A percentile compares a stretch with the other conserved stretches of the same genome.
These are phyloP conservation scores for Cathartes aura DNA, from an alignment of 2,113 vertebrate species.

Conservation along the genomic window DNA sequence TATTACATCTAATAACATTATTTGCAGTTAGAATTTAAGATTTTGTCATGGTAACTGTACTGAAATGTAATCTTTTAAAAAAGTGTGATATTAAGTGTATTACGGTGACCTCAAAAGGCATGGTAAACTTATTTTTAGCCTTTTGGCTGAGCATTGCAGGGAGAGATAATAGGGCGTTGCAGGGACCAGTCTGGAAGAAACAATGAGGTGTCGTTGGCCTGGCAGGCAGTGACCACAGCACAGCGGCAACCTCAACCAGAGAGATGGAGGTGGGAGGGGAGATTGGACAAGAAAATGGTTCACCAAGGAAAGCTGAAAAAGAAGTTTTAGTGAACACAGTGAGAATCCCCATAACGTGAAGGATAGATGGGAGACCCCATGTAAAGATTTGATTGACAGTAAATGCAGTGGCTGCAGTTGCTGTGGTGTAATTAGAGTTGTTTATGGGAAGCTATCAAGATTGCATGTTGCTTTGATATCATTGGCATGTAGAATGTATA, in stretches of 20 bases:
- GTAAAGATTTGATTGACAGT: not conserved
- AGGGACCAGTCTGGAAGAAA: not conserved
- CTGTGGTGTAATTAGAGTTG: not conserved
- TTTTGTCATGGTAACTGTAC: not conserved
- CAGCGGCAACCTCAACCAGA: not conserved
- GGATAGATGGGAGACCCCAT: not conserved
- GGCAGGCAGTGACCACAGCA: not conserved
- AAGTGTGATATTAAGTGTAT: accelerated
- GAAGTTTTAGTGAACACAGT: not conserved
- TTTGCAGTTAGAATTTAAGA: not conserved
- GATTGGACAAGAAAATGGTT: not conserved
- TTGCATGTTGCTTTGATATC: not conserved
- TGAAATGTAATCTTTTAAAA: not conserved
- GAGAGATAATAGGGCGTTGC: not conserved
- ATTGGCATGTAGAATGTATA: not conserved
- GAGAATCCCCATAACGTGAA: not conserved
- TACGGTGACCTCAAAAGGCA: not conserved
- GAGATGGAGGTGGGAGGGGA: not conserved
- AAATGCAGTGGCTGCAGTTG: not conserved
- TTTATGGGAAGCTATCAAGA: not conserved
- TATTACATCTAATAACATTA: not conserved
- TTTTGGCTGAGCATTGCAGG: not conserved
- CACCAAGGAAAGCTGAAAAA: not conserved
- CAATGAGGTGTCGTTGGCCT: accelerated
- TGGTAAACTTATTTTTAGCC: not conserved